A percentile compares a stretch with the other conserved stretches of the same genome.
These are phyloP conservation scores for Macrosteles quadrilineatus DNA, from an alignment of 1,140 invertebrate genomes.

Conservation along the genomic window DNA sequence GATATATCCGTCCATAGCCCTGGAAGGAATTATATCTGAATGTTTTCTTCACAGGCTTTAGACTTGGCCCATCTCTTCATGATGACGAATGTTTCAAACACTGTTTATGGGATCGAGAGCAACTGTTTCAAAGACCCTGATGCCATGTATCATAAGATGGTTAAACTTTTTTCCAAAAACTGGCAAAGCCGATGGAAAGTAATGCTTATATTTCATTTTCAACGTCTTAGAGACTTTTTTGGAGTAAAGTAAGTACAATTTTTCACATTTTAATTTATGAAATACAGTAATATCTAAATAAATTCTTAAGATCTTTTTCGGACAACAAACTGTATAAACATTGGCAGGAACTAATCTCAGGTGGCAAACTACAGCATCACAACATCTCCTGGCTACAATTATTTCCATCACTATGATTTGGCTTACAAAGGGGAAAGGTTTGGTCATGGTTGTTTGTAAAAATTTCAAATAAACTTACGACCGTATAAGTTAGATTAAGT, in stretches of 20 bases:
- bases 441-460: too few species aligned
- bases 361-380: too few species aligned
- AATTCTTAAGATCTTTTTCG: neutral
- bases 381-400: too few species aligned
- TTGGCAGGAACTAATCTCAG: too few species aligned
- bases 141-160: neutral
- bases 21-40: too few species aligned
- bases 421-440: too few species aligned
- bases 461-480: too few species aligned
- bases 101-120: conserved; percentile 1
- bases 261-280: too few species aligned
- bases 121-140: conserved; percentile 13
- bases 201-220: neutral
- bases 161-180: neutral
- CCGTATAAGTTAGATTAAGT: too few species aligned
- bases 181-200: neutral
- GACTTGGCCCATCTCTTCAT: neutral
- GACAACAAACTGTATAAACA: neutral
- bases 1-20: too few species aligned
- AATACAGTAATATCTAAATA: too few species aligned
- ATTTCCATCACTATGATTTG: too few species aligned
- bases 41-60: neutral
- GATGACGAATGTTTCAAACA: neutral
- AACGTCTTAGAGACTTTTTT: neutral
- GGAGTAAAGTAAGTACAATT: neutral